phyloP scores from a whole-genome alignment of 2,888 invertebrate genomes.

The Deroplatys truncata region DNA sequence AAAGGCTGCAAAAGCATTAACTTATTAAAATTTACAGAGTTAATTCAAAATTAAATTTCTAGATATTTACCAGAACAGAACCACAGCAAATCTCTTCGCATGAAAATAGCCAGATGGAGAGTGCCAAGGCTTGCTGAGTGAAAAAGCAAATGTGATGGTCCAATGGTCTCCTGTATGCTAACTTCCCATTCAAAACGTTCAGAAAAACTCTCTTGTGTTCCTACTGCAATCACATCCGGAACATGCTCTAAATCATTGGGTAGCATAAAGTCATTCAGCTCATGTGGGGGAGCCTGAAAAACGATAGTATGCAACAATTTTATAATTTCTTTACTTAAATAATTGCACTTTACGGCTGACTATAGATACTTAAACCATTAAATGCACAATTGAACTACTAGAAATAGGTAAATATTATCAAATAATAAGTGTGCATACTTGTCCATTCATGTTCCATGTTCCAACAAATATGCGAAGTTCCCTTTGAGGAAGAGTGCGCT shows the following conservation, averaged over 20 bases:
- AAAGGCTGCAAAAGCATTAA: too few relatives aligned
- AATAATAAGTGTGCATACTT: conserved; percentile 53
- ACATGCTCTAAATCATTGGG: conserved; percentile 80
- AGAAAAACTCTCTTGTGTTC: conserved; percentile 89
- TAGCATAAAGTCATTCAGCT: conserved; percentile 85
- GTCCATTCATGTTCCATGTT: conserved; percentile 97
- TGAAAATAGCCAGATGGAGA: conserved; percentile 80
- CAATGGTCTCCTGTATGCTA: conserved; percentile 85
- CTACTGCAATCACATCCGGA: conserved; percentile 87
- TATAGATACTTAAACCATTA: not conserved
- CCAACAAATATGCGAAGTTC: conserved; percentile 86
- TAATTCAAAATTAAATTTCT: not conserved
- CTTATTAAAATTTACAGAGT: too few relatives aligned
- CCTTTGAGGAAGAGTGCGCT: conserved; percentile 79
- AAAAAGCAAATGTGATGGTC: conserved; percentile 87
- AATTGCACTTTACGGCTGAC: not conserved
- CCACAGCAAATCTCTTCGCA: conserved; percentile 92
- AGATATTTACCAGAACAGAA: conserved; percentile 68
- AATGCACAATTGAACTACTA: not conserved
- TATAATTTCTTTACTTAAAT: not conserved
- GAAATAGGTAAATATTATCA: not conserved
- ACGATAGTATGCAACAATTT: not conserved
- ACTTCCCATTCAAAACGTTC: conserved; percentile 87
- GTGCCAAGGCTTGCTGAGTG: conserved; percentile 85
- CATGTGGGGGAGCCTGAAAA: conserved; percentile 52